Percentiles rank a stretch among this genome's conserved stretches.
These are phyloP conservation scores for Rhagoletis pomonella DNA, from an alignment of 1,140 invertebrate species.

Conservation along the genomic window DNA sequence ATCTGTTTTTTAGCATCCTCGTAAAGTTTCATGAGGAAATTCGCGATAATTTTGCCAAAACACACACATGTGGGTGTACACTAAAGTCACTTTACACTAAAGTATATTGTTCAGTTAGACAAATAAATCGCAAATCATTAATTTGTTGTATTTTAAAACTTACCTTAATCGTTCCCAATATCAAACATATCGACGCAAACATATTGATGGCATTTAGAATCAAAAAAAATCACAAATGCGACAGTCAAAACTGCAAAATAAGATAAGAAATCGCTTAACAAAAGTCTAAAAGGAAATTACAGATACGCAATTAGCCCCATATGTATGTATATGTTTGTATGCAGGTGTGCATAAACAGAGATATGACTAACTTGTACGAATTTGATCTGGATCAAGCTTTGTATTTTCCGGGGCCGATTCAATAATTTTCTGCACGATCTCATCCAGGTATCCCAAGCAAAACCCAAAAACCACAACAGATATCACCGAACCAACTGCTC, in stretches of 20 bases:
- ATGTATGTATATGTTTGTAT: neutral
- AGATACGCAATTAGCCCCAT: neutral
- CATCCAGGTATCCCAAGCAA: conserved; percentile 10
- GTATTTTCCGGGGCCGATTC: neutral
- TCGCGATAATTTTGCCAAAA: no score
- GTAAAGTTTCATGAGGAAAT: no score
- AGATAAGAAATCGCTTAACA: neutral
- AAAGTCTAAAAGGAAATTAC: neutral
- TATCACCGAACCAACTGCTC: neutral
- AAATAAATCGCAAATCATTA: neutral
- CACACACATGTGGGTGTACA: no score
- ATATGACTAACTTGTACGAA: neutral
- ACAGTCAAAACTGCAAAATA: conserved; percentile 3
- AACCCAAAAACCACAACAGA: neutral
- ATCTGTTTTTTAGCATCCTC: no score
- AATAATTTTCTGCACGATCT: neutral
- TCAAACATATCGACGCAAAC: neutral
- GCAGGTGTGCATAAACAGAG: neutral
- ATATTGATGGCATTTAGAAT: conserved; percentile 1
- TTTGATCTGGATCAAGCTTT: neutral
- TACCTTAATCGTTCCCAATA: conserved; percentile 33
- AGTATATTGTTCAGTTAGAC: no score
- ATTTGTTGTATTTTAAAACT: no score
- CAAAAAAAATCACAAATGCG: neutral
- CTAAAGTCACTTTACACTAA: no score